A percentile compares a stretch with the other conserved stretches of the same genome.
These are phyloP conservation scores for Paralichthys olivaceus DNA, from an alignment of 2,113 vertebrate genomes.

Conservation along the genomic window DNA sequence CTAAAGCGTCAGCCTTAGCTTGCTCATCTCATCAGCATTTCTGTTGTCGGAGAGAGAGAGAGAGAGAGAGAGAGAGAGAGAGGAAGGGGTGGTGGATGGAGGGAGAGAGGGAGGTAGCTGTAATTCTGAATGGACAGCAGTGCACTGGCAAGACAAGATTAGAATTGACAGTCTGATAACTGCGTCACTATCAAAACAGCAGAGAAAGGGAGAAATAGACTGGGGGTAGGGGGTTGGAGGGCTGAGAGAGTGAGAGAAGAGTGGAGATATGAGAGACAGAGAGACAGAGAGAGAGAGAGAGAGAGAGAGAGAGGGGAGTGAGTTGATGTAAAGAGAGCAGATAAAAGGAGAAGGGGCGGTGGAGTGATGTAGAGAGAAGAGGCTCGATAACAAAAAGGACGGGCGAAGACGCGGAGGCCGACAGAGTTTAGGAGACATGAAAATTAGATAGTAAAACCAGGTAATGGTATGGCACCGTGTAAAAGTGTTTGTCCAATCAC, in stretches of 20 bases:
- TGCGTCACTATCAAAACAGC: slow-evolving; percentile 80
- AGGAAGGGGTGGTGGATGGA: slow-evolving; percentile 29
- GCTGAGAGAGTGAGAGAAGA: slow-evolving; percentile 16
- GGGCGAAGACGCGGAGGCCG: neutral
- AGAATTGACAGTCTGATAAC: slow-evolving; percentile 83
- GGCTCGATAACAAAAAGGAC: slow-evolving; percentile 39
- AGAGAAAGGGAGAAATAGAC: slow-evolving; percentile 44
- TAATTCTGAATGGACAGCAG: slow-evolving; percentile 80
- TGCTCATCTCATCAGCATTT: slow-evolving; percentile 70
- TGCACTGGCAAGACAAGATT: slow-evolving; percentile 80
- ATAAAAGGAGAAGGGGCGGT: slow-evolving; percentile 40
- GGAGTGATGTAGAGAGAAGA: slow-evolving; percentile 50
- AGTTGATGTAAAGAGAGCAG: slow-evolving; percentile 56
- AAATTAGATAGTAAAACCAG: slow-evolving; percentile 68
- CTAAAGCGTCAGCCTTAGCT: slow-evolving; percentile 58
- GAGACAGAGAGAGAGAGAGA: slow-evolving; percentile 29
- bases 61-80: slow-evolving; percentile 11
- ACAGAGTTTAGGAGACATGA: slow-evolving; percentile 55
- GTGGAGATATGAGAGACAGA: slow-evolving; percentile 29
- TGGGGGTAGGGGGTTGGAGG: slow-evolving; percentile 1
- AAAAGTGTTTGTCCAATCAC: slow-evolving; percentile 54
- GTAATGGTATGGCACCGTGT: slow-evolving; percentile 38
- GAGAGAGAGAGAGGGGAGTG: slow-evolving; percentile 20
- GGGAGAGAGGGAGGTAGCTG: slow-evolving; percentile 52
- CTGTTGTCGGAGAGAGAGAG: slow-evolving; percentile 56